Base-by-base conservation (phyloP, 2,113 vertebrate species). In the Oenanthe oenanthe region DNA sequence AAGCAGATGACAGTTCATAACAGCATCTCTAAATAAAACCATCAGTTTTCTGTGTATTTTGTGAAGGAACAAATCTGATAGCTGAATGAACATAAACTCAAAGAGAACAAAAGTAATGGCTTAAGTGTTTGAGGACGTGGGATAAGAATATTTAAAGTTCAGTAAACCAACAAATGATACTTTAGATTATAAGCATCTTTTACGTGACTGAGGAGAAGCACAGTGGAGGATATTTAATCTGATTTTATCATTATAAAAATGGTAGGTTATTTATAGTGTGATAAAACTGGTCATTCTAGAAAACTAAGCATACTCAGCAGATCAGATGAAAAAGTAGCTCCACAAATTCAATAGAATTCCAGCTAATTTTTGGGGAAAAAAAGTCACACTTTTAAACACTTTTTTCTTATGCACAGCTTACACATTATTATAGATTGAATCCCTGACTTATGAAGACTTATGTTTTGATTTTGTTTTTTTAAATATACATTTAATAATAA, bases 1-100 rank as follows among this genome's bases (percentile, higher is more conserved):
- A 96, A 93, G 53, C 43, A 95, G 82, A 66, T 68, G 72, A 58
- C 58, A 83, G 72, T 76, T 95, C 81, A 84, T 76, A 88, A 63
- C 12, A 96, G 2, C 48, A 93, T 65, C 47, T 60, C 43, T 90
- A 72, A 54, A 75, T 12, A 93, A 91, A 96, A 54, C 22, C 68
- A 25, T 83, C 38, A 54, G n/a, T 81, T 62, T 61, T 75, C 51
- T 74, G 80, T 54, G 72, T 85, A 79, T 89, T 84, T 81, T 47
- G 26, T 88, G 42, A 92, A 92, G 40, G 10, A 83, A 26, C 17
- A 80, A 63, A 66, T 83, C 36, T 85, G 32, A 15, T 66, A 65
- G 13, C 15, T 78, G 43, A 87, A 70, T 47, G 21, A 94, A 82
- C 6, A 58, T 42, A 74, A 94, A 81, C 65, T 50, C 22, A 67